These are phyloP conservation scores for Tortricodes alternella DNA, from an alignment of 2,888 invertebrate species.

Conservation along the genomic window DNA sequence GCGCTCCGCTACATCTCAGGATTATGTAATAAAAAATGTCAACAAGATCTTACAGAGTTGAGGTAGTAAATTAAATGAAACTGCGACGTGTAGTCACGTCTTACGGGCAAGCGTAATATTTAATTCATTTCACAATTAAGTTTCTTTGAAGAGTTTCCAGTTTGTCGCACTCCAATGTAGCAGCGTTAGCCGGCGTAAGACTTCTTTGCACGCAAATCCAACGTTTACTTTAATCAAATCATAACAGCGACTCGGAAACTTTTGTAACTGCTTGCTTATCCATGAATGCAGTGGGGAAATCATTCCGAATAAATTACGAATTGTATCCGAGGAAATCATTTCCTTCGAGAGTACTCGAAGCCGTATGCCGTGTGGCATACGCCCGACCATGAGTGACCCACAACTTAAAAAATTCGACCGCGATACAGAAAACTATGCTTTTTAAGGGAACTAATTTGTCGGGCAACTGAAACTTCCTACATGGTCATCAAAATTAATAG, in stretches of 20 bases:
- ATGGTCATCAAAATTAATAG: too few species aligned
- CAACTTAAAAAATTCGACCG: conserved; percentile 23
- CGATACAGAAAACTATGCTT: background rate
- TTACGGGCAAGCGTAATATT: background rate
- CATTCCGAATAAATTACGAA: conserved; percentile 35
- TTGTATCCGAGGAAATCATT: conserved; percentile 33
- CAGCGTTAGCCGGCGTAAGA: background rate
- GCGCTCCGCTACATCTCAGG: background rate
- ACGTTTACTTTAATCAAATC: conserved; percentile 15
- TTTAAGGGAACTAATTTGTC: too few species aligned
- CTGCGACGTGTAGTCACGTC: background rate
- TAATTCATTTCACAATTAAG: background rate
- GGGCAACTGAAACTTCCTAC: too few species aligned
- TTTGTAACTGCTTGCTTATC: conserved; percentile 23
- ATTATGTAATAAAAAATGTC: conserved; percentile 7
- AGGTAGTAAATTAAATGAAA: background rate
- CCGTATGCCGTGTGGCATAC: conserved; percentile 31
- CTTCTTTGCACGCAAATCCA: background rate
- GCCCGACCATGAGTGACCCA: conserved; percentile 30
- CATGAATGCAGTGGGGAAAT: conserved; percentile 34
- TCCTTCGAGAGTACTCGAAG: conserved; percentile 34
- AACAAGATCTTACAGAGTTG: background rate
- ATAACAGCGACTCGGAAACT: conserved; percentile 16
- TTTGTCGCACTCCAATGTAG: background rate
- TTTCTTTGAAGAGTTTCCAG: background rate